Conservation (phyloP, 2,113 vertebrate species). For the Hypocryptadius cinnamomeus region DNA sequence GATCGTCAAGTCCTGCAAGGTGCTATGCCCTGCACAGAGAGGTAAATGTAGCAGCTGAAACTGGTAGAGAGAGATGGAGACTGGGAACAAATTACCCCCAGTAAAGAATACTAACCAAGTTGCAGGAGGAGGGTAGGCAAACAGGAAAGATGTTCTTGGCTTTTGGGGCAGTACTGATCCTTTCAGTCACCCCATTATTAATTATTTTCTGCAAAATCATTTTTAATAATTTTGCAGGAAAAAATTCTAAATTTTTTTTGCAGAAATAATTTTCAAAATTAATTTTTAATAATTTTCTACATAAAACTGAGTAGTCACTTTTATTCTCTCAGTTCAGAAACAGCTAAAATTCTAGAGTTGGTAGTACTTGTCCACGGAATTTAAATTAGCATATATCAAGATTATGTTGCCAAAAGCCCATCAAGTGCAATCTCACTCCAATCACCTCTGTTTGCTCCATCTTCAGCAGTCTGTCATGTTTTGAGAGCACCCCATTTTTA, state of each 20-base stretch:
- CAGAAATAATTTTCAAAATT: no score
- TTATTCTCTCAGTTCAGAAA: background rate
- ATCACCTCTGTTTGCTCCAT: background rate
- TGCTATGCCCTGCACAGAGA: background rate
- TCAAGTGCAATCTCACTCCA: background rate
- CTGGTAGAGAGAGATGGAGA: background rate
- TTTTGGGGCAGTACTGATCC: background rate
- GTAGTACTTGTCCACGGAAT: background rate
- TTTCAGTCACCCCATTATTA: background rate
- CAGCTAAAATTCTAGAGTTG: background rate
- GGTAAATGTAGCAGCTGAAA: background rate
- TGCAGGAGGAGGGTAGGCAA: background rate
- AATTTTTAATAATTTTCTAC: no score
- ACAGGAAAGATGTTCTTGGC: background rate
- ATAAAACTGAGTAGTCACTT: background rate
- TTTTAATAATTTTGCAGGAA: no score
- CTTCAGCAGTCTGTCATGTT: background rate
- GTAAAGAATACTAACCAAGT: background rate
- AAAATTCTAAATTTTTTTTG: no score
- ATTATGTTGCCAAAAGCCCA: background rate
- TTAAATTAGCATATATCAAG: background rate
- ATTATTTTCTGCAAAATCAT: background rate
- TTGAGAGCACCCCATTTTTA: background rate
- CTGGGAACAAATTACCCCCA: background rate
- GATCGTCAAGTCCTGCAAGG: background rate